Percentiles rank a stretch among this genome's conserved stretches.
phyloP scores from a whole-genome alignment of 1,140 invertebrate genomes.

The Ganaspis sp. region DNA sequence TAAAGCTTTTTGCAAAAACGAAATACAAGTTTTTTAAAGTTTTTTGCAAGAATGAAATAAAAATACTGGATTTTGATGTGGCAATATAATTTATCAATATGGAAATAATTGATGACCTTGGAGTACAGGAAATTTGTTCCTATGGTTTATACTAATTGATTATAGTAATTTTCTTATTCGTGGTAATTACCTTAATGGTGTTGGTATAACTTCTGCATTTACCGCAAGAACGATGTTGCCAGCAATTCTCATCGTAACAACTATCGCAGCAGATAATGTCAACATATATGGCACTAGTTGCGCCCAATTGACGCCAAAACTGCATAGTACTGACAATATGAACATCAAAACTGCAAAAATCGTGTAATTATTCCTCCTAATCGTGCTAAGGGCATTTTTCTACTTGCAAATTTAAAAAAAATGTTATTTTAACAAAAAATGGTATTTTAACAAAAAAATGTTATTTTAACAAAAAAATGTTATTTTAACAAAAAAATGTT shows the following conservation, averaged over 20 bases:
- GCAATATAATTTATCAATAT: too few species aligned
- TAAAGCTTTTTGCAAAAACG: too few species aligned
- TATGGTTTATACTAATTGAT: background rate
- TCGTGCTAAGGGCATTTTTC: too few species aligned
- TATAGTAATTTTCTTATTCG: background rate
- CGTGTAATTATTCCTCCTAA: too few species aligned
- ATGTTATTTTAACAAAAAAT: too few species aligned
- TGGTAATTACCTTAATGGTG: conserved; percentile 66
- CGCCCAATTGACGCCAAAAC: conserved; percentile 70
- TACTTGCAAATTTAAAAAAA: too few species aligned
- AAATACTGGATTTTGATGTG: too few species aligned
- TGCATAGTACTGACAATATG: conserved; percentile 62
- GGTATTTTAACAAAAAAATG: too few species aligned
- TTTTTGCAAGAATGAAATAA: too few species aligned
- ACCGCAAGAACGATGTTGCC: conserved; percentile 60
- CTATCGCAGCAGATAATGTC: conserved; percentile 60
- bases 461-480: too few species aligned
- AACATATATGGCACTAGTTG: conserved; percentile 68
- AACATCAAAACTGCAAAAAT: conserved; percentile 61
- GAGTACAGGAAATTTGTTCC: background rate
- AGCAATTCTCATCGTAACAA: conserved; percentile 66
- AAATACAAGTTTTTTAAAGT: too few species aligned
- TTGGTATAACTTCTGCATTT: conserved; percentile 66
- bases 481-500: too few species aligned
- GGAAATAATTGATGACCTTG: background rate